phyloP scores from a whole-genome alignment of 1,140 invertebrate genomes.

The Theocolax elegans region DNA sequence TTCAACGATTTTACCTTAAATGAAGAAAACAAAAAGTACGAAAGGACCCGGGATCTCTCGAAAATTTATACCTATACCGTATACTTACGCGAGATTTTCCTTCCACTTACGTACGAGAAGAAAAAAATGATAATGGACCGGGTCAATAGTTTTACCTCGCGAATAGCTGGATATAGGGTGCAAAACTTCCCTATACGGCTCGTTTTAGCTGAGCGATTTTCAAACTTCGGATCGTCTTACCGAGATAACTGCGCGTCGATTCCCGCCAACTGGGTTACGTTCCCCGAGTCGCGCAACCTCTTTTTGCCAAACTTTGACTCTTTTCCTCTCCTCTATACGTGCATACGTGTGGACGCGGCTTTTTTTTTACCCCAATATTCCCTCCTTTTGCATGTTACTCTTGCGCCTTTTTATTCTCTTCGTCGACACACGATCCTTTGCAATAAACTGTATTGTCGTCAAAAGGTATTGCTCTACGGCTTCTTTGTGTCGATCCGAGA shows the following conservation, averaged over 20 bases:
- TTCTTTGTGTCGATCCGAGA: background rate
- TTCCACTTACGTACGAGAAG: background rate
- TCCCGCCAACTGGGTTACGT: background rate
- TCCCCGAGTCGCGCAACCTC: background rate
- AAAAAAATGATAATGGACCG: background rate
- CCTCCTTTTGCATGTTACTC: constrained; percentile 4
- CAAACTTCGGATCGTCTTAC: constrained; percentile 43
- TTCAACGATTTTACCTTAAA: constrained; percentile 1
- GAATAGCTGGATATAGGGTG: background rate
- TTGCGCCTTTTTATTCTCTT: background rate
- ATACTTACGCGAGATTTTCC: background rate
- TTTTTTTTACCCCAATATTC: background rate
- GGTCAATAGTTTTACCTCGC: constrained; percentile 33
- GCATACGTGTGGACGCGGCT: background rate
- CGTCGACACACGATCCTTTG: background rate
- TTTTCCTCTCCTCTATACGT: background rate
- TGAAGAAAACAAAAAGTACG: too few relatives aligned
- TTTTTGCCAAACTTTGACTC: background rate
- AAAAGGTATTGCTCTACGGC: background rate
- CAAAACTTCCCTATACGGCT: background rate
- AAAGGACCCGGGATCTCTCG: too few relatives aligned
- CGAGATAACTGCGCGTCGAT: constrained; percentile 14
- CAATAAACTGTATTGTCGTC: background rate
- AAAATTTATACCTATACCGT: constrained; percentile 3
- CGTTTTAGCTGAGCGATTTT: constrained; percentile 44